These are phyloP conservation scores for Phoronis australis DNA, from an alignment of 2,888 invertebrate genomes.

Conservation along the genomic window DNA sequence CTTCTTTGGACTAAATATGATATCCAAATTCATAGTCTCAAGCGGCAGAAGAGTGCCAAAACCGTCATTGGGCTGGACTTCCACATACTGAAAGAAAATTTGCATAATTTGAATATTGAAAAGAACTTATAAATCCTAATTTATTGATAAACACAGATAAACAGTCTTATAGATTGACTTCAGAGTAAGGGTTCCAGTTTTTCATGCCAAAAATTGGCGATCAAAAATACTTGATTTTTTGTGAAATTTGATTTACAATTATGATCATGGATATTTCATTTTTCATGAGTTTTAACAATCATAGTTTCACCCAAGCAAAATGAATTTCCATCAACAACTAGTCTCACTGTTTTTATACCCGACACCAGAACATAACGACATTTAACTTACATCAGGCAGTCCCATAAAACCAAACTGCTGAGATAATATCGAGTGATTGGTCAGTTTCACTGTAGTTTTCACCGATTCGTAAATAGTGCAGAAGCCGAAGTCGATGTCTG, in stretches of 20 bases:
- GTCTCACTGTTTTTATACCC: too few relatives aligned
- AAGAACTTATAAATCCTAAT: too few relatives aligned
- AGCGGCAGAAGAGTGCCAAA: slow-evolving; percentile 51
- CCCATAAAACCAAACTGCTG: slow-evolving; percentile 52
- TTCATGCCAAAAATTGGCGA: too few relatives aligned
- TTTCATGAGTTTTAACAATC: too few relatives aligned
- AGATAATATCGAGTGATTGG: slow-evolving; percentile 49
- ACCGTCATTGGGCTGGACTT: slow-evolving; percentile 52
- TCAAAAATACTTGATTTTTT: too few relatives aligned
- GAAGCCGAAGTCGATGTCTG: slow-evolving; percentile 47
- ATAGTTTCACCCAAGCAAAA: too few relatives aligned
- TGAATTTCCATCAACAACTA: too few relatives aligned
- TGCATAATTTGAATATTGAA: slow-evolving; percentile 1
- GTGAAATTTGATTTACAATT: too few relatives aligned
- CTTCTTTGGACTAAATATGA: slow-evolving; percentile 50
- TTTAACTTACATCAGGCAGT: slow-evolving; percentile 41
- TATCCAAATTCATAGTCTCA: slow-evolving; percentile 47
- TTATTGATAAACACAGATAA: too few relatives aligned
- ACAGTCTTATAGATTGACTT: too few relatives aligned
- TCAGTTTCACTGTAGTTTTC: slow-evolving; percentile 37
- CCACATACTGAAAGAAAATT: slow-evolving; percentile 42
- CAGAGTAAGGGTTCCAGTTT: too few relatives aligned
- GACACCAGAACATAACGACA: background rate
- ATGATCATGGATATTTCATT: too few relatives aligned
- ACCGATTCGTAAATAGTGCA: slow-evolving; percentile 49